Evolutionary conservation across 2,113 vertebrate genomes (phyloP), one percentile per base, ranked within the genome.

Genomic region (Illadopsis cleaveri): DNA sequence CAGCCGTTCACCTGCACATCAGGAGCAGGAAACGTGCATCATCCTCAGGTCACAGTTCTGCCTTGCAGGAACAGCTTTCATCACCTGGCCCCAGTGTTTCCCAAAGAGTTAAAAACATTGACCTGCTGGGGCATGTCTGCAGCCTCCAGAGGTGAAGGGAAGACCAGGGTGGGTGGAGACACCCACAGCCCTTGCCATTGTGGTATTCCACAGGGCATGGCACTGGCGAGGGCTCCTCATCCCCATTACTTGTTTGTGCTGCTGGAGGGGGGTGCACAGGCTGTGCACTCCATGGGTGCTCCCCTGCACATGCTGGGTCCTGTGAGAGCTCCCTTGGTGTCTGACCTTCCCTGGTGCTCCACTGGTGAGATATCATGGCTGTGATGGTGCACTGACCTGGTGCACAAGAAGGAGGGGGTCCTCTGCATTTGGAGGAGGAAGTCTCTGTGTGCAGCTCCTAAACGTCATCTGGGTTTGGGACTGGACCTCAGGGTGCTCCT

Each of bases 361-460:
- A 1, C 5, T 1, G 4, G 21, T 14, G 30, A 56, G 40, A 2
- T 10, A 27, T 0, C 68, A 1, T 0, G 1, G 9, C 31, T 70
- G 21, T 7, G 23, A 38, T 13, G n/a, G 13, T 24, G 25, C 37
- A 5, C 12, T n/a, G 8, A 30, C 5, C 10, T 5, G 21, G 10
- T 15, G 20, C 35, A 23, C 25, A 9, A 14, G 19, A 40, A 75
- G 20, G 21, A 60, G 4, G 4, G 25, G 7, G 1, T 71, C 20
- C 6, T 75, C 38, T 44, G 53, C 10, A 1, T 51, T 78, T 0
- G 11, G 31, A 75, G 20, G 9, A 71, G 10, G 28, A 10, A 15
- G 4, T 45, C 11, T 79, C 25, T 50, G 3, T 54, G 25, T 66
- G 33, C 14, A 42, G 18, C 23, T 93, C 78, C 64, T 79, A 9